Evolutionary conservation across 2,888 invertebrate species (phyloP), one percentile per base, ranked within the genome.

Genomic region (Belgica antarctica): DNA sequence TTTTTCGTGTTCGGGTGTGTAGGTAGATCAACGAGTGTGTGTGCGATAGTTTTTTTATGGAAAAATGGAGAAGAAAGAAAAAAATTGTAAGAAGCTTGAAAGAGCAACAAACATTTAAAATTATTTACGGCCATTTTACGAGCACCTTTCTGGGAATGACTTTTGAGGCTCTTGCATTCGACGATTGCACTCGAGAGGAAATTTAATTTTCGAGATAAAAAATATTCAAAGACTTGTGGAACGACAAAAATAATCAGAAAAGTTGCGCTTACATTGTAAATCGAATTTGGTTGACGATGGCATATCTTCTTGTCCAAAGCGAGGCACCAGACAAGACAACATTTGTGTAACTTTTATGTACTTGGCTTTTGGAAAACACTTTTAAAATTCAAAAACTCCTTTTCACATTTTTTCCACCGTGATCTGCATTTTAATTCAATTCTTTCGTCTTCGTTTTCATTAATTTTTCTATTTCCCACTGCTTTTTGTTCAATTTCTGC

Each of bases 251-350:
- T 41, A n/a, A 41, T 5, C 3, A 15, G 2, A 10, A 12, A 41
- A 41, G 41, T 3, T n/a, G 41, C 34, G 17, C 80, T 79, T 78
- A 80, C 80, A 80, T 76, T 80, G 80, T 78, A 80, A 77, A 74
- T 79, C 77, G 75, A 80, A 80, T 74, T 79, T 77, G 80, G 76
- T 52, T 74, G 80, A 77, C 72, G 79, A 79, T 77, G 80, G 80
- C 80, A 80, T 78, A 77, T 80, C 78, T 77, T 80, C 79, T 79
- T 79, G 80, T 77, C 79, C 80, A 76, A 80, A 80, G 77, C 80
- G 80, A 75, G 79, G 80, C 76, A 79, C 77, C 77, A 80, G 75
- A 77, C 79, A 80, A 77, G 80, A 80, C 80, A 80, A 80, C 80
- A 80, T 80, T 79, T 78, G 79, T 79, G 78, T 78, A 77, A 17